Evolutionary conservation across 2,888 invertebrate genomes (phyloP).

Genomic region (Eupithecia insigniata): DNA sequence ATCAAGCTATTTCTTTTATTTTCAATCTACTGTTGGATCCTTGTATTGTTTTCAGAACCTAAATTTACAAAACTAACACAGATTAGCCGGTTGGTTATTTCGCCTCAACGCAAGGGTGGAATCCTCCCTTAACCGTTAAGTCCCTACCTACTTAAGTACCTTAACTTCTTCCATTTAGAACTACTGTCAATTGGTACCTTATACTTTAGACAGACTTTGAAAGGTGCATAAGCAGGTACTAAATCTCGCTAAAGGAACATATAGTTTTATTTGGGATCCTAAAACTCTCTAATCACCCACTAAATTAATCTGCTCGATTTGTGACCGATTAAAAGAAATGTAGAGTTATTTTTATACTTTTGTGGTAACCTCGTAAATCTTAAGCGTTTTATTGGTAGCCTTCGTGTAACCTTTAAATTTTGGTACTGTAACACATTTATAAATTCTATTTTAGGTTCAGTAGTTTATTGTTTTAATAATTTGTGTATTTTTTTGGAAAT

Average conservation of each 20-base stretch:
- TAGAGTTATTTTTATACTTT: constrained; percentile 17
- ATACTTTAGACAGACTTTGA: too few relatives aligned
- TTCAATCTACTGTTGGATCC: neutral
- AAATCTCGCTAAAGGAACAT: neutral
- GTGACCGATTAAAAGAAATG: neutral
- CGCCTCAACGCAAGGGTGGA: neutral
- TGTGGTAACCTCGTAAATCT: constrained; percentile 20
- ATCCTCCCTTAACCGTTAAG: too few relatives aligned
- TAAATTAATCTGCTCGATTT: neutral
- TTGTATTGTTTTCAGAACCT: neutral
- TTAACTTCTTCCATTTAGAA: too few relatives aligned
- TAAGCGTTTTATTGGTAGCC: constrained; percentile 17
- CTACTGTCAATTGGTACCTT: neutral
- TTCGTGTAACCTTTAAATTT: constrained; percentile 17
- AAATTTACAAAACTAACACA: too few relatives aligned
- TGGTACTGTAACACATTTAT: constrained; percentile 4
- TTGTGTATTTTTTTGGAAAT: neutral
- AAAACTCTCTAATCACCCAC: neutral
- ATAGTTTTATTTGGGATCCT: neutral
- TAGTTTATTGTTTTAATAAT: neutral
- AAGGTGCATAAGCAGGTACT: too few relatives aligned
- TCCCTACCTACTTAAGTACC: too few relatives aligned
- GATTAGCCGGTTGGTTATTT: neutral
- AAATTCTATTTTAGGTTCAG: constrained; percentile 1
- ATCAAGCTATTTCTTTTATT: neutral